Evolutionary conservation across 2,888 invertebrate species (phyloP).

Genomic region (Cantharis flavilabris): DNA sequence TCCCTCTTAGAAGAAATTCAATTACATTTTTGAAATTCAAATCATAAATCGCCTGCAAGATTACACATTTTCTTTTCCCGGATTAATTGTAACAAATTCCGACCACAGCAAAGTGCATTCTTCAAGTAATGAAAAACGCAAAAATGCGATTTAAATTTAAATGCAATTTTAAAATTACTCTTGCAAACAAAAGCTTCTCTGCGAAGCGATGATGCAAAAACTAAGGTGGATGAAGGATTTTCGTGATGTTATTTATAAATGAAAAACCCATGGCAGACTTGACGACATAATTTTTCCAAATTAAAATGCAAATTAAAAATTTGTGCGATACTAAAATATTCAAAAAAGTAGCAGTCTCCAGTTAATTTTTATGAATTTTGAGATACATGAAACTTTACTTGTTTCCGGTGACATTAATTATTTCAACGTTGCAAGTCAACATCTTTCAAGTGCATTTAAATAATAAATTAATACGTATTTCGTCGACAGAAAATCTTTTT

Average conservation of each 20-base stretch:
- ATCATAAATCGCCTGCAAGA: background rate
- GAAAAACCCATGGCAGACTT: background rate
- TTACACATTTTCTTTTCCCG: background rate
- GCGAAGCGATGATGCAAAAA: background rate
- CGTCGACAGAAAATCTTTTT: background rate
- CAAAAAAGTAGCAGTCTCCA: background rate
- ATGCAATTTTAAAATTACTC: background rate
- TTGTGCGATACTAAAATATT: background rate
- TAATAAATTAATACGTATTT: background rate
- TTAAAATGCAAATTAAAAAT: constrained; percentile 1
- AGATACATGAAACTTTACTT: background rate
- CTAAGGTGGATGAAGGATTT: background rate
- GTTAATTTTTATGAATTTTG: constrained; percentile 1
- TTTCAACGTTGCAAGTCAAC: background rate
- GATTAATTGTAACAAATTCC: background rate
- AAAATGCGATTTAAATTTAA: background rate
- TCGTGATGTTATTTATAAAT: background rate
- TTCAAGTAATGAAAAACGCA: background rate
- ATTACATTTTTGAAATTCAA: background rate
- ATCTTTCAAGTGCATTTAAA: constrained; percentile 2
- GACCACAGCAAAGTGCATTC: background rate
- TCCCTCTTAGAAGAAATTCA: background rate
- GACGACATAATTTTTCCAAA: background rate
- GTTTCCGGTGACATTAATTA: background rate
- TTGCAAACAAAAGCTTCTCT: background rate